Evolutionary conservation across 2,888 invertebrate genomes (phyloP).

Genomic region (Oscheius myriophilus): DNA sequence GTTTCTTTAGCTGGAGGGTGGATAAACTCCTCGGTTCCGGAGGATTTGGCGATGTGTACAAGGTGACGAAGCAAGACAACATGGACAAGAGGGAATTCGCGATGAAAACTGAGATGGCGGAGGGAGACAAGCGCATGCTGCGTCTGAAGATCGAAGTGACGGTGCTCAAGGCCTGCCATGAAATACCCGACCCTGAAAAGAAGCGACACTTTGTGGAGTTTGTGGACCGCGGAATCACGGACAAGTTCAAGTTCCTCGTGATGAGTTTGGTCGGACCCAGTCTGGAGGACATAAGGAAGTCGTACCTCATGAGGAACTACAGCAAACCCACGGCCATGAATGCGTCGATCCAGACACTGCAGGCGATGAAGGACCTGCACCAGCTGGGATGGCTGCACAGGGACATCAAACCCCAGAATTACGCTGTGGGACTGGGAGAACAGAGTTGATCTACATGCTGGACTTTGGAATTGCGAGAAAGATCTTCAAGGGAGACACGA

Average conservation of each 20-base stretch:
- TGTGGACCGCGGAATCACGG: conserved; percentile 40
- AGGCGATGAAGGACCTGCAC: conserved; percentile 42
- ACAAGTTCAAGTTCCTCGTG: conserved; percentile 36
- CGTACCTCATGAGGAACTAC: conserved; percentile 36
- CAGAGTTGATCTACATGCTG: not conserved
- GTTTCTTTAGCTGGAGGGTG: conserved; percentile 35
- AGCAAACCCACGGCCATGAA: conserved; percentile 37
- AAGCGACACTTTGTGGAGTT: conserved; percentile 43
- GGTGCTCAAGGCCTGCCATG: conserved; percentile 39
- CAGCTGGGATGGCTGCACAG: conserved; percentile 47
- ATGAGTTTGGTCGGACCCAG: conserved; percentile 51
- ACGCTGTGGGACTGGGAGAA: conserved; percentile 37
- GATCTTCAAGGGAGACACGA: conserved; percentile 25
- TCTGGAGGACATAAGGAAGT: conserved; percentile 44
- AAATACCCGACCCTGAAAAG: not conserved
- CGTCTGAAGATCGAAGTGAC: conserved; percentile 50
- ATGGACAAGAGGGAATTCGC: conserved; percentile 37
- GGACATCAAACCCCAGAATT: conserved; percentile 48
- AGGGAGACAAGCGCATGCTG: conserved; percentile 41
- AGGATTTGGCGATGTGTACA: conserved; percentile 53
- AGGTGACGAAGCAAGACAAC: conserved; percentile 32
- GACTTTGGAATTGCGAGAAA: conserved; percentile 26
- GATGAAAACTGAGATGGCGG: conserved; percentile 47
- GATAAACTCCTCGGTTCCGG: conserved; percentile 42
- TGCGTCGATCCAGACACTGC: conserved; percentile 39